Evolutionary conservation across 2,888 invertebrate species (phyloP).

Genomic region (Papilio demoleus): DNA sequence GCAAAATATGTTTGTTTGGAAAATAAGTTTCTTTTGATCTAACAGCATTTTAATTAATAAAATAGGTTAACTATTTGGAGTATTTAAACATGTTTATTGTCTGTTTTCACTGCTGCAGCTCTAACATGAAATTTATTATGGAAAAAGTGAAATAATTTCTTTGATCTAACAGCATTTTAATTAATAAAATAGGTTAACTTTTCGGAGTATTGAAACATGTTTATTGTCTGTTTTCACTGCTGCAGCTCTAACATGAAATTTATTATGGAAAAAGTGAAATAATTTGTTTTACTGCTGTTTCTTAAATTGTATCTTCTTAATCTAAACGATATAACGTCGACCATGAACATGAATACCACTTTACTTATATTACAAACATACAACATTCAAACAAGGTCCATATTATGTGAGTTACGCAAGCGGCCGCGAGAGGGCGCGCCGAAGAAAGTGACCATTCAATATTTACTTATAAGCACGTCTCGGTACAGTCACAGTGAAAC

Average conservation of each 20-base stretch:
- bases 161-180: background rate
- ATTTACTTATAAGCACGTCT: constrained; percentile 37
- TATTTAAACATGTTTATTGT: background rate
- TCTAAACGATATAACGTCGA: no score
- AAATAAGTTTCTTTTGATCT: background rate
- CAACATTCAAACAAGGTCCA: background rate
- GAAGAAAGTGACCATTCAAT: constrained; percentile 48
- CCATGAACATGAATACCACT: background rate
- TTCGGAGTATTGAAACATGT: background rate
- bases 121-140: background rate
- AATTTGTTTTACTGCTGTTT: background rate
- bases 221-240: background rate
- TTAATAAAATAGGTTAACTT: background rate
- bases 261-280: background rate
- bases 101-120: background rate
- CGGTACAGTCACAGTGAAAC: constrained; percentile 42
- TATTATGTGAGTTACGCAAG: constrained; percentile 34
- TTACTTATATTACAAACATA: background rate
- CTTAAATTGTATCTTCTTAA: background rate
- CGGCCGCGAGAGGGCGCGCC: constrained; percentile 50
- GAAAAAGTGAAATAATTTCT: background rate
- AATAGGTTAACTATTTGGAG: background rate
- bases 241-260: background rate
- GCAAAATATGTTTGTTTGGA: background rate
- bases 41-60: background rate